These are phyloP conservation scores for Phalera bucephala DNA, from an alignment of 2,888 invertebrate genomes.

Conservation along the genomic window DNA sequence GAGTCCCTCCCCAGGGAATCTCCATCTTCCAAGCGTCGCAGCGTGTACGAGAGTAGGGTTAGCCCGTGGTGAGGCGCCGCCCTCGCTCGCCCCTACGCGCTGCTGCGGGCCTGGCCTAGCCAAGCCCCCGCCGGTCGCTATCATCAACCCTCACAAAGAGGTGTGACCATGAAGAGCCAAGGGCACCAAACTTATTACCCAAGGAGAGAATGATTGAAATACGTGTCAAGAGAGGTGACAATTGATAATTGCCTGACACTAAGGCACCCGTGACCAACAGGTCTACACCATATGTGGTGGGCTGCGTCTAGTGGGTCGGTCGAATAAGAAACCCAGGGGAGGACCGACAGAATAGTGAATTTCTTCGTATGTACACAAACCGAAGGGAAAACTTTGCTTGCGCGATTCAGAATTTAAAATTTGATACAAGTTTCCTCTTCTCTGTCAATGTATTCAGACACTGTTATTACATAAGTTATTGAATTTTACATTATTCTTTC, in stretches of 20 bases:
- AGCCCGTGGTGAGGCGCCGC: slow-evolving; percentile 6
- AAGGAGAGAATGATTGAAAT: not conserved
- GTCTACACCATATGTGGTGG: not conserved
- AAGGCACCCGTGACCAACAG: slow-evolving; percentile 4
- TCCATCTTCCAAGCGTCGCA: slow-evolving; percentile 11
- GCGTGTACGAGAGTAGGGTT: not conserved
- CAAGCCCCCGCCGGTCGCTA: slow-evolving; percentile 8
- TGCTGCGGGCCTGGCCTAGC: slow-evolving; percentile 4
- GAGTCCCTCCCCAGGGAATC: slow-evolving; percentile 9
- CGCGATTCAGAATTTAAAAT: slow-evolving; percentile 8
- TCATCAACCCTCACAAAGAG: slow-evolving; percentile 1
- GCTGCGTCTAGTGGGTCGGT: too few relatives aligned
- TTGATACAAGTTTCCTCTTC: not conserved
- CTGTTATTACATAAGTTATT: not conserved
- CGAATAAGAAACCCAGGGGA: too few relatives aligned
- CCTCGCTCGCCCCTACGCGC: not conserved
- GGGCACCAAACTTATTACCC: slow-evolving; percentile 8
- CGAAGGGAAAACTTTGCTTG: slow-evolving; percentile 4
- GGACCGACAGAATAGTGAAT: too few relatives aligned
- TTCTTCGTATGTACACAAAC: not conserved
- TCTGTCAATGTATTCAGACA: not conserved
- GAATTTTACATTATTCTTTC: not conserved
- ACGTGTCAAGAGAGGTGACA: too few relatives aligned
- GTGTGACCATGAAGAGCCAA: too few relatives aligned
- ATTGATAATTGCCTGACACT: too few relatives aligned